A percentile compares a stretch with the other conserved stretches of the same genome.
Conservation (phyloP, 2,888 invertebrate species). For the Scaptomyza flava region DNA sequence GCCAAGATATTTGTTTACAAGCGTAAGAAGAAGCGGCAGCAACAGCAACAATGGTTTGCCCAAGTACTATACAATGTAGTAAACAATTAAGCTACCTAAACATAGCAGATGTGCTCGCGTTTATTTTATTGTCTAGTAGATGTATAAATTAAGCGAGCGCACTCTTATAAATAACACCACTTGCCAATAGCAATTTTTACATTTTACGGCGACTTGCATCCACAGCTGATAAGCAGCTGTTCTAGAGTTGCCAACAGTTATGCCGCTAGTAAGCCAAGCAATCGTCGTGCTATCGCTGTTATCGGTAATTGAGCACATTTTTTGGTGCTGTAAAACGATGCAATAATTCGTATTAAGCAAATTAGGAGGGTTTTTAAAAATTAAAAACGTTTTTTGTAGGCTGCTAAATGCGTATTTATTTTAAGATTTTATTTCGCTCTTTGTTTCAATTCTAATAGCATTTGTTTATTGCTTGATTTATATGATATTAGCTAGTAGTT, state of each 20-base stretch:
- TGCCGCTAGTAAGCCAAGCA: not conserved
- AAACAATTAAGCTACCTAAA: slow-evolving; percentile 7
- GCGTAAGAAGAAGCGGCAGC: slow-evolving; percentile 36
- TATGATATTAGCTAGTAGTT: slow-evolving; percentile 79
- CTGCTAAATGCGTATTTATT: slow-evolving; percentile 82
- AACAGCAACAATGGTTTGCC: slow-evolving; percentile 31
- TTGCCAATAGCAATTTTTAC: slow-evolving; percentile 48
- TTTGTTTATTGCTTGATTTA: slow-evolving; percentile 74
- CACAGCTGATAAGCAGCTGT: slow-evolving; percentile 58
- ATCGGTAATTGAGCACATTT: slow-evolving; percentile 11
- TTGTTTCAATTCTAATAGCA: slow-evolving; percentile 83
- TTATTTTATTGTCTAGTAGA: not conserved
- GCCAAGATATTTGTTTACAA: slow-evolving; percentile 66
- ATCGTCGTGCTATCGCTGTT: slow-evolving; percentile 9
- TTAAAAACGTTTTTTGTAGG: slow-evolving; percentile 56
- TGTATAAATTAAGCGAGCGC: not conserved
- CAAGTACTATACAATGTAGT: slow-evolving; percentile 13
- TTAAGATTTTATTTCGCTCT: slow-evolving; percentile 64
- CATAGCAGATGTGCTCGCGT: not conserved
- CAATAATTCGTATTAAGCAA: not conserved
- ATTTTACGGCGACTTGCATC: slow-evolving; percentile 36
- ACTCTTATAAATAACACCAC: slow-evolving; percentile 45
- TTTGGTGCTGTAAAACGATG: slow-evolving; percentile 22
- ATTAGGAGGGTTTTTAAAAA: not conserved
- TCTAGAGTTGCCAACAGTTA: slow-evolving; percentile 41